Conservation (phyloP, 2,888 invertebrate genomes). For the Scaptomyza cyrtandrae region DNA sequence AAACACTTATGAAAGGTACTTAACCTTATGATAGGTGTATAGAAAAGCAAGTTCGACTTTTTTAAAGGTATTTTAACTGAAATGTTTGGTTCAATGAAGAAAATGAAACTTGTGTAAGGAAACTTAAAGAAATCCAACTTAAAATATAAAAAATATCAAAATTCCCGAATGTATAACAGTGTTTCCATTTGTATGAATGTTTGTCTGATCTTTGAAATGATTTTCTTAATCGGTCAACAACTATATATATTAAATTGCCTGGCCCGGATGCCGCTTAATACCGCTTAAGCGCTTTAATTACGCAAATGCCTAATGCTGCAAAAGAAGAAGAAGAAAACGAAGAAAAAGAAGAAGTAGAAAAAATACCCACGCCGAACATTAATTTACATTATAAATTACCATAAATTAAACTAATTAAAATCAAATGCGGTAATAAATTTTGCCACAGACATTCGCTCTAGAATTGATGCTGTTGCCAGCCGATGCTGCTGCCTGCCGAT, state of each 20-base stretch:
- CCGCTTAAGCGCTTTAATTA: slow-evolving; percentile 22
- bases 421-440: slow-evolving; percentile 73
- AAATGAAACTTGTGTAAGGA: too few relatives aligned
- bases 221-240: not conserved
- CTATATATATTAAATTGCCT: not conserved
- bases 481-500: slow-evolving; percentile 11
- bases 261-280: slow-evolving; percentile 24
- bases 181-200: too few relatives aligned
- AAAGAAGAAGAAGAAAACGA: not conserved
- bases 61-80: too few relatives aligned
- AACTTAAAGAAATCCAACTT: too few relatives aligned
- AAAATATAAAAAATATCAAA: too few relatives aligned
- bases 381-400: slow-evolving; percentile 67
- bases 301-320: slow-evolving; percentile 21
- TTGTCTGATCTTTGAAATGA: not conserved
- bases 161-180: too few relatives aligned
- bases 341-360: not conserved
- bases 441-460: slow-evolving; percentile 65
- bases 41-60: too few relatives aligned
- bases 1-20: too few relatives aligned
- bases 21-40: too few relatives aligned
- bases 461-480: slow-evolving; percentile 62
- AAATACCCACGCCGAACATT: slow-evolving; percentile 15
- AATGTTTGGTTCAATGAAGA: too few relatives aligned
- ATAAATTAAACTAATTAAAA: slow-evolving; percentile 77